Base-by-base conservation (phyloP, 1,140 invertebrate species). In the Oreohelix idahoensis region DNA sequence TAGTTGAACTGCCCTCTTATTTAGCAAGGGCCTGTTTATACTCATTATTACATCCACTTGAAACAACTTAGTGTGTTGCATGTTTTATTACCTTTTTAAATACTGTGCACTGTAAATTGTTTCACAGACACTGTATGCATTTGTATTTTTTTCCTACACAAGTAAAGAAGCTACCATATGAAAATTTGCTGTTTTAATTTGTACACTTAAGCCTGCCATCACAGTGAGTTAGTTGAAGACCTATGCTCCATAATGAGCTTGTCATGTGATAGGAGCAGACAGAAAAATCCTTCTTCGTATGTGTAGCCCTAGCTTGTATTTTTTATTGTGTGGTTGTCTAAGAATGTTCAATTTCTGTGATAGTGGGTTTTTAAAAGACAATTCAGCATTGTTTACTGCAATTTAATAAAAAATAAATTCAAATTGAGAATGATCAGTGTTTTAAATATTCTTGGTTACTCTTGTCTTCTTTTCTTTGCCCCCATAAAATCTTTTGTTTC, bases 321-420 rank as follows among this genome's bases (percentile, higher is more conserved):
- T 49, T 77, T 71, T 5, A 71, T 38, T 51, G 79, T 80, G 38
- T 71, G 79, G 23, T 49, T 80, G 79, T 73, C 5, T 26, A 71
- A 80, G 71, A 82, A 74, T 74, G 80, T 82, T 82, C 71, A 74
- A 26, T 82, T 58, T 75, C 80, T 82, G 80, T 82, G 80, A 82
- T 82, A 82, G 80, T 75, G 80, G 23, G n/a, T 82, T 82, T 80
- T 58, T 58, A 58, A 58, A 75, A 82, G 80, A 82, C 80, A 82
- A 75, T 70, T 82, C 71, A 75, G 80, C 80, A 82, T 81, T 81
- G 80, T 74, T 82, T 75, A 75, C 36, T 82, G 71, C 80, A 63
- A 82, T 75, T 71, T 39, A 63, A 82, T 63, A 74, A 45, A 36
- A 71, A 45, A 36, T 26, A 77, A 36, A 45, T 77, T 15, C 42